Conservation (phyloP, 2,888 invertebrate genomes). For the Microdon myrmicae region DNA sequence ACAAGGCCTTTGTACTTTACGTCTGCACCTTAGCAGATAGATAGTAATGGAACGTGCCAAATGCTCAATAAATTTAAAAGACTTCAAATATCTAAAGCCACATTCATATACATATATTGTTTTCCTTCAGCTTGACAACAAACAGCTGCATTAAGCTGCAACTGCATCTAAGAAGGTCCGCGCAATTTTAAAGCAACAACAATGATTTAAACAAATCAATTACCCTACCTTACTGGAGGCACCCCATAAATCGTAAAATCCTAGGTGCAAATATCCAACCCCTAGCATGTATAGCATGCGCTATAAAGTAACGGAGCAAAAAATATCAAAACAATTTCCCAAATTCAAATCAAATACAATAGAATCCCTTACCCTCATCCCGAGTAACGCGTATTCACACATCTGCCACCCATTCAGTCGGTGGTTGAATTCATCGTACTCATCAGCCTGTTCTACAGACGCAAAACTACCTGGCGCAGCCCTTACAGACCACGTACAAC, state of each 20-base stretch:
- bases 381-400: constrained; percentile 5
- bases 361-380: constrained; percentile 21
- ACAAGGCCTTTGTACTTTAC: constrained; percentile 10
- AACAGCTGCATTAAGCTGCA: constrained; percentile 37
- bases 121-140: too few relatives aligned
- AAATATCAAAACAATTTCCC: constrained; percentile 41
- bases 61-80: constrained; percentile 25
- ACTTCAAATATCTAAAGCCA: constrained; percentile 9
- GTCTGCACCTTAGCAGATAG: constrained; percentile 30
- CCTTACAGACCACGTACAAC: constrained; percentile 26
- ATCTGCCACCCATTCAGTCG: constrained; percentile 49
- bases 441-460: constrained; percentile 14
- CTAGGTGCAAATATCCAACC: constrained; percentile 45
- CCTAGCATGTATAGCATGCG: constrained; percentile 35
- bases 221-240: constrained; percentile 1
- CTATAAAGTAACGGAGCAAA: constrained; percentile 32
- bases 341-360: constrained; percentile 50
- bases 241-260: constrained; percentile 20
- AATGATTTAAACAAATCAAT: background rate
- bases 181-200: constrained; percentile 30
- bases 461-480: constrained; percentile 48
- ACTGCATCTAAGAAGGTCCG: constrained; percentile 37
- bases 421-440: constrained; percentile 46
- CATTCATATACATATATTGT: too few relatives aligned
- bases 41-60: constrained; percentile 45